These are phyloP conservation scores for Lysandra bellargus DNA, from an alignment of 2,888 invertebrate genomes.

Conservation along the genomic window DNA sequence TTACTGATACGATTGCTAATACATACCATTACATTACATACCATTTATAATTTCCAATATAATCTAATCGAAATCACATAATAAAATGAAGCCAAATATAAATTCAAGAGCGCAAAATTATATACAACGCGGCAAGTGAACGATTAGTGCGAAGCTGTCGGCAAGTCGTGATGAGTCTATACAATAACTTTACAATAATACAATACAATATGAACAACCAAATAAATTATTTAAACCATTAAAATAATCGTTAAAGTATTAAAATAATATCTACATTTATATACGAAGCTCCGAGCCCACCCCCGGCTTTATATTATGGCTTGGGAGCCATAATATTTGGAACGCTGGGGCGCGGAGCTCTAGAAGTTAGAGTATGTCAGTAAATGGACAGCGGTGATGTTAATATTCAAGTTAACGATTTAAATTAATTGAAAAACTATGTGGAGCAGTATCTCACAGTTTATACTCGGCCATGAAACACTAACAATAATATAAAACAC, in stretches of 20 bases:
- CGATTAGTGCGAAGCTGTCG: constrained; percentile 21
- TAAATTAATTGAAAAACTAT: background rate
- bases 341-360: background rate
- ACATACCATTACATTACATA: no score
- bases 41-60: background rate
- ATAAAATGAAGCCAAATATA: constrained; percentile 4
- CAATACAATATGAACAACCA: constrained; percentile 29
- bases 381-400: background rate
- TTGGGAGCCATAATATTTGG: no score
- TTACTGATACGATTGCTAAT: background rate
- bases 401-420: background rate
- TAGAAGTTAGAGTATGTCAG: background rate
- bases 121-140: constrained; percentile 29
- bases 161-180: constrained; percentile 18
- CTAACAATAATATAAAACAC: background rate
- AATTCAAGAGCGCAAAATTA: constrained; percentile 17
- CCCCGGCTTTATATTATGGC: background rate
- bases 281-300: background rate
- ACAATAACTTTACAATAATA: constrained; percentile 17
- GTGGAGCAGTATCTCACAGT: background rate
- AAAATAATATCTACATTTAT: constrained; percentile 22
- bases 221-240: constrained; percentile 29
- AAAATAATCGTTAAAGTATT: constrained; percentile 16
- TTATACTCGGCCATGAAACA: background rate
- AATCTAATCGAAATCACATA: background rate